Conservation (phyloP, 53 echinoderm and acorn worm species). For the Astropecten irregularis region DNA sequence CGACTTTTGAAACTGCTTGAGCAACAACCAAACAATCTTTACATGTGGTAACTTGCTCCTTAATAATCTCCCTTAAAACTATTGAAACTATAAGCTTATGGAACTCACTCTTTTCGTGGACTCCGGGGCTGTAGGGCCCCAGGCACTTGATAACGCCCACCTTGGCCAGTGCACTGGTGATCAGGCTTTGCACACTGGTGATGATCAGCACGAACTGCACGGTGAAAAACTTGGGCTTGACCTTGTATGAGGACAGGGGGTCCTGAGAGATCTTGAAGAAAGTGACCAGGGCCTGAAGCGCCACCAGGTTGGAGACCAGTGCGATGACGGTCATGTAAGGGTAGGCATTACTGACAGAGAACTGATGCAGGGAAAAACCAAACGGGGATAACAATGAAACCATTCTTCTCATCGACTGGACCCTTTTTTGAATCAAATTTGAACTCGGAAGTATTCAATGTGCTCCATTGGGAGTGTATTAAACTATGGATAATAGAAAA, state of each 20-base stretch:
- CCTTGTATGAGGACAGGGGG: conserved; percentile 76
- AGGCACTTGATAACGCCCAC: conserved; percentile 69
- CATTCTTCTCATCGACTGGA: background rate
- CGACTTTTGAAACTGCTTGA: too few species aligned
- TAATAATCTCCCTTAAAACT: too few species aligned
- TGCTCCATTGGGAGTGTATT: too few species aligned
- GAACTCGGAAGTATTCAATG: too few species aligned
- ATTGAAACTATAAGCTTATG: too few species aligned
- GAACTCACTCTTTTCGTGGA: conserved; percentile 82
- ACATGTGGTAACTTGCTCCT: too few species aligned
- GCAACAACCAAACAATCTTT: too few species aligned
- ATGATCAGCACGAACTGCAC: conserved; percentile 84
- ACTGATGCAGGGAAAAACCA: conserved; percentile 35
- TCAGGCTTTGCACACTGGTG: conserved; percentile 76
- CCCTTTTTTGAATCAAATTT: background rate
- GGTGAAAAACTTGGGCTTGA: conserved; percentile 93
- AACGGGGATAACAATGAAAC: background rate
- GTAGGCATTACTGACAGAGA: conserved; percentile 65
- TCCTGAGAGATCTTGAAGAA: conserved; percentile 77
- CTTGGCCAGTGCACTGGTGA: conserved; percentile 69
- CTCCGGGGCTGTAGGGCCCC: conserved; percentile 72
- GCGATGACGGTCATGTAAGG: conserved; percentile 76
- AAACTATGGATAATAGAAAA: too few species aligned
- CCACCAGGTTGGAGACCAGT: conserved; percentile 78
- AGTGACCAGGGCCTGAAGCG: conserved; percentile 87